A percentile compares a stretch with the other conserved stretches of the same genome.
Evolutionary conservation across 2,888 invertebrate species (phyloP).

Genomic region (Caenorhabditis afra): DNA sequence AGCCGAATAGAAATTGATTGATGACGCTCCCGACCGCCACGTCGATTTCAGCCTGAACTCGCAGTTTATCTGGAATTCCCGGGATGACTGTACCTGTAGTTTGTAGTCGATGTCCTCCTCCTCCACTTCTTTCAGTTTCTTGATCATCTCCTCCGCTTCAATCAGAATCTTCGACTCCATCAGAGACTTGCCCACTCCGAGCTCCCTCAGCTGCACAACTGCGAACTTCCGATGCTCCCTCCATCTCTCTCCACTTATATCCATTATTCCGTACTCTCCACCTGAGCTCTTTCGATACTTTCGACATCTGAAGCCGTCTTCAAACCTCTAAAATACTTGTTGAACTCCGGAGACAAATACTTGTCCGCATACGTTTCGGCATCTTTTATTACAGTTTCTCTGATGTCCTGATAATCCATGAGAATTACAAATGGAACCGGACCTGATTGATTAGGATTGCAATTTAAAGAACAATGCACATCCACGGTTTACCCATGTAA

Average conservation of each 20-base stretch:
- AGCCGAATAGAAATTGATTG: conserved; percentile 49
- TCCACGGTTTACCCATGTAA: conserved; percentile 47
- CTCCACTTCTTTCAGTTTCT: conserved; percentile 16
- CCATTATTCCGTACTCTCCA: conserved; percentile 60
- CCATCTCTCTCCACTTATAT: conserved; percentile 56
- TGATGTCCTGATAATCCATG: conserved; percentile 61
- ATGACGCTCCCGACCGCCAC: conserved; percentile 47
- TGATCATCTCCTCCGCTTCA: conserved; percentile 42
- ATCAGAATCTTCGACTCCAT: conserved; percentile 57
- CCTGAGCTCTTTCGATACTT: conserved; percentile 13
- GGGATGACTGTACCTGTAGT: conserved; percentile 40
- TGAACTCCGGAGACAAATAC: conserved; percentile 51
- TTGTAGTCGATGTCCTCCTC: conserved; percentile 1
- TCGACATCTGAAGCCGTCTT: not conserved
- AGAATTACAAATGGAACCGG: conserved; percentile 57
- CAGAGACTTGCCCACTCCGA: conserved; percentile 51
- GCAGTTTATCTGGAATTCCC: no score
- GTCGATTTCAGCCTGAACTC: conserved; percentile 27
- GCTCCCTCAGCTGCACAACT: conserved; percentile 53
- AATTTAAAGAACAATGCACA: not conserved
- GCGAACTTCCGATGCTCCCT: conserved; percentile 59
- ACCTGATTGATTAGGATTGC: no score
- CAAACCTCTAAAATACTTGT: conserved; percentile 38
- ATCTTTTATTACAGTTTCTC: conserved; percentile 63
- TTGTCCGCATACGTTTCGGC: conserved; percentile 63